Evolutionary conservation across 2,888 invertebrate species (phyloP).

Genomic region (Branchellion lobata): DNA sequence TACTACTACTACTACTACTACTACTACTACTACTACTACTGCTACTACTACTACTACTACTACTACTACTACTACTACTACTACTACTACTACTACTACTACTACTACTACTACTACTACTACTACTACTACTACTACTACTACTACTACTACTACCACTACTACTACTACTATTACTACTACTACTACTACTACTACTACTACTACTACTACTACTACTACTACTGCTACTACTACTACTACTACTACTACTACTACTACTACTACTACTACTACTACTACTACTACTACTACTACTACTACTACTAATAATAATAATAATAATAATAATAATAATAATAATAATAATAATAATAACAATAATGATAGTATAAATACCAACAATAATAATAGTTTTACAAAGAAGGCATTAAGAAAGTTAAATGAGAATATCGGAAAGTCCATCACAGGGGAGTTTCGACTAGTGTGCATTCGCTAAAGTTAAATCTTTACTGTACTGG

Average conservation of each 20-base stretch:
- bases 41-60: constrained; percentile 37
- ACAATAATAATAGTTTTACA: neutral
- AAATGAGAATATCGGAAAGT: too few relatives aligned
- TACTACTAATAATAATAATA: constrained; percentile 18
- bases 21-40: constrained; percentile 41
- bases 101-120: too few relatives aligned
- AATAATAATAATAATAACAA: neutral
- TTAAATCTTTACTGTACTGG: too few relatives aligned
- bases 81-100: constrained; percentile 41
- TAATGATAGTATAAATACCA: neutral
- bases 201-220: constrained; percentile 48
- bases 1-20: constrained; percentile 32
- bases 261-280: constrained; percentile 13
- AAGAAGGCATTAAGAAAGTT: too few relatives aligned
- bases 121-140: constrained; percentile 37
- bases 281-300: constrained; percentile 25
- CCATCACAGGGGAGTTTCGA: too few relatives aligned
- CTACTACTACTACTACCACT: constrained; percentile 38
- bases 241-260: constrained; percentile 14
- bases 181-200: constrained; percentile 37
- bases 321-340: constrained; percentile 10
- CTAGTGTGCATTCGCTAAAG: too few relatives aligned
- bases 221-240: constrained; percentile 50
- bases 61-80: constrained; percentile 41
- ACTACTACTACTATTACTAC: constrained; percentile 38